phyloP scores from a whole-genome alignment of 2,113 vertebrate genomes.

The Nyctereutes procyonoides region DNA sequence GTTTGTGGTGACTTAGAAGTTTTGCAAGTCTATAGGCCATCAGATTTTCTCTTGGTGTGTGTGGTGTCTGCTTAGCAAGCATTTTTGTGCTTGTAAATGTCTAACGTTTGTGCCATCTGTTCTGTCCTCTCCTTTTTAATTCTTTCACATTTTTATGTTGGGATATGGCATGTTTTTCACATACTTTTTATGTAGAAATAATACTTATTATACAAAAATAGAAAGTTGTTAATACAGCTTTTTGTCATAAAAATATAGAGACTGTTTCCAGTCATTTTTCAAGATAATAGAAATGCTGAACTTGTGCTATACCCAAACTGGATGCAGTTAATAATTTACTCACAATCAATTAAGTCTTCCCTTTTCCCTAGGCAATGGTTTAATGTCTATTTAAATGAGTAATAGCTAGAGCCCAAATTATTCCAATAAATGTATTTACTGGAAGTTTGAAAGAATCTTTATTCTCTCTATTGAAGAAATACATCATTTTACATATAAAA shows the following conservation, averaged over 20 bases:
- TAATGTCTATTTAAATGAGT: background rate
- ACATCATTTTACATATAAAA: background rate
- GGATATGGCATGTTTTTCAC: background rate
- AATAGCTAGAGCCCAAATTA: background rate
- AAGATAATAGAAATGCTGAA: conserved; percentile 19
- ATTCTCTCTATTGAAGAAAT: background rate
- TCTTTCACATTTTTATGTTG: background rate
- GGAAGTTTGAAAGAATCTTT: background rate
- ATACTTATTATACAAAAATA: background rate
- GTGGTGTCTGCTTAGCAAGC: background rate
- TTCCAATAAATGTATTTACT: background rate
- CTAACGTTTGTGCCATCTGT: background rate
- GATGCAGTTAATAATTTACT: background rate
- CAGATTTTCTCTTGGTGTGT: background rate
- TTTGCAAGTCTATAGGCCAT: background rate
- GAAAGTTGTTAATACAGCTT: background rate
- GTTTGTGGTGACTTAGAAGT: conserved; percentile 35
- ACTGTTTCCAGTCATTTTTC: conserved; percentile 13
- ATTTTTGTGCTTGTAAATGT: background rate
- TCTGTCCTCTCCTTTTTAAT: background rate
- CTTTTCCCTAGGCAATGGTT: background rate
- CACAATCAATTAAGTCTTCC: background rate
- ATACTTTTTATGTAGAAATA: background rate
- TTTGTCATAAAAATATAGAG: conserved; percentile 18
- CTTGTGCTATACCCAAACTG: background rate